A percentile compares a stretch with the other conserved stretches of the same genome.
Evolutionary conservation across 2,888 invertebrate genomes (phyloP).

Genomic region (Noctua janthina): DNA sequence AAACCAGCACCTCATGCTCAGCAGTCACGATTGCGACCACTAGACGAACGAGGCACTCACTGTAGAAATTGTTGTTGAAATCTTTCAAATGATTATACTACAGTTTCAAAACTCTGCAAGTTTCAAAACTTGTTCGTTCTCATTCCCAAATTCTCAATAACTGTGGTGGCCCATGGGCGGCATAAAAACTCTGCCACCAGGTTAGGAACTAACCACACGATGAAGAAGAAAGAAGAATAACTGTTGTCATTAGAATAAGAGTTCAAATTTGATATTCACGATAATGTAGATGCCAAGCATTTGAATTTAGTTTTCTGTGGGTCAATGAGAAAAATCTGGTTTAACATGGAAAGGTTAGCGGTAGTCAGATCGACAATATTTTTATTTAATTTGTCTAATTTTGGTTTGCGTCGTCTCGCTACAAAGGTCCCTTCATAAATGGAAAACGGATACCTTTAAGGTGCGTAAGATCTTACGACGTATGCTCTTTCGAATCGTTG

Average conservation of each 20-base stretch:
- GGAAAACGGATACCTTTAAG: constrained; percentile 33
- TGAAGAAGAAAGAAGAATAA: no score
- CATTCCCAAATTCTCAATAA: constrained; percentile 9
- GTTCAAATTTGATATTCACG: constrained; percentile 19
- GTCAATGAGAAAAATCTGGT: constrained; percentile 28
- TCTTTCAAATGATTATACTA: background rate
- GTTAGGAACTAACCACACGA: no score
- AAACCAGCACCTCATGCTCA: background rate
- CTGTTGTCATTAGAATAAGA: background rate
- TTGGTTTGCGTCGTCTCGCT: constrained; percentile 14
- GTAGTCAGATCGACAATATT: constrained; percentile 24
- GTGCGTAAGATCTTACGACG: constrained; percentile 2
- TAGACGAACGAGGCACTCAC: background rate
- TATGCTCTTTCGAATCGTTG: background rate
- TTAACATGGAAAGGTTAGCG: constrained; percentile 20
- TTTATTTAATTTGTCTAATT: constrained; percentile 52
- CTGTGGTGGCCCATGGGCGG: no score
- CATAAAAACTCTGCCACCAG: no score
- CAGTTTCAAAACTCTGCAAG: background rate
- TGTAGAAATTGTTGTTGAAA: background rate
- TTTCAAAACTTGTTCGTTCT: background rate
- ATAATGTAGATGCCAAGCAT: constrained; percentile 23
- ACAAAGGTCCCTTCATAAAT: constrained; percentile 13
- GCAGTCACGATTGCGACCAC: background rate
- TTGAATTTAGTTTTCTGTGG: constrained; percentile 28